Evolutionary conservation across 2,888 invertebrate species (phyloP), one percentile per base, ranked within the genome.

Genomic region (Drepana falcataria): DNA sequence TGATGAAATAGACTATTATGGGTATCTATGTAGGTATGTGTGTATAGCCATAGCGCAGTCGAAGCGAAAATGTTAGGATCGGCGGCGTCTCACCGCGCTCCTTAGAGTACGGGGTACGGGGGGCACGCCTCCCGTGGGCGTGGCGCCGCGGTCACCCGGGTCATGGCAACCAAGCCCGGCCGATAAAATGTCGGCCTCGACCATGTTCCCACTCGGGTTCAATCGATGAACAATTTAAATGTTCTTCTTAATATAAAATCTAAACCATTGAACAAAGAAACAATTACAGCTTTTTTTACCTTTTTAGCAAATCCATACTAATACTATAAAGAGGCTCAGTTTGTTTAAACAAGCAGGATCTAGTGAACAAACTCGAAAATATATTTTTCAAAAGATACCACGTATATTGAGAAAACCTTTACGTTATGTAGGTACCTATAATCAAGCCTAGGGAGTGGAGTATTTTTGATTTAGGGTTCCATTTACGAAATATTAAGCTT

Each of bases 171-270:
- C 77, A 78, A 67, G 71, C 68, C 71, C 71, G 68, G 64, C 72
- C 57, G 68, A 74, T 80, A 77, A 83, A 83, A 82, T 79, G 79
- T 82, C 78, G 75, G 75, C 75, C 72, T 70, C 65, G 69, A 73
- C 69, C 67, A 67, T 70, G 67, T 64, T 56, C 40, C 40, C 61
- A 61, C 64, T 55, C 44, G 9, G 44, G 44, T 9, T 9, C 44
- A 44, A 44, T 44, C 44, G 44, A 44, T 44, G 44, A 44, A 44
- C 21, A 21, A 21, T 21, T 21, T 21, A 21, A 6, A 44, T 9
- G 6, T 6, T 44, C 9, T 9, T 44, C 44, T 44, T 2, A 9
- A 44, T 9, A 9, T 44, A 3, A 9, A 44, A 44, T 44, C 44
- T 9, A 44, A 6, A 40, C 6, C 40, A 40, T 7, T 6, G 7